phyloP scores from a whole-genome alignment of 2,888 invertebrate species.

The Volucella inflata region DNA sequence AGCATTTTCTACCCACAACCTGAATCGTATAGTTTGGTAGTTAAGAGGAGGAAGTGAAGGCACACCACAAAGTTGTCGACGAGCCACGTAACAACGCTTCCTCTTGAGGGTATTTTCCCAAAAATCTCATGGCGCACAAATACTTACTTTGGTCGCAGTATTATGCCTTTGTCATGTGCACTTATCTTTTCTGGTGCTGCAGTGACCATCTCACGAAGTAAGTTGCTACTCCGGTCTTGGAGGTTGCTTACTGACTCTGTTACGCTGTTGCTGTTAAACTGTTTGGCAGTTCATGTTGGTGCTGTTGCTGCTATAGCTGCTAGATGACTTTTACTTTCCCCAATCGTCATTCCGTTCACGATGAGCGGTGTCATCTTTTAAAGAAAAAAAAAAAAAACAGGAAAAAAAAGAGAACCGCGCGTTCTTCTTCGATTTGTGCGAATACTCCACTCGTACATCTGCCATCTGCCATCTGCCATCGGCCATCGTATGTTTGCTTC shows the following conservation, averaged over 20 bases:
- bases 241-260: constrained; percentile 35
- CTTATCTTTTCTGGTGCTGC: constrained; percentile 60
- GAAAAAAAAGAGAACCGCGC: constrained; percentile 40
- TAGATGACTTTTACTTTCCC: constrained; percentile 76
- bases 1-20: constrained; percentile 24
- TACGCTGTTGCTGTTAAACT: constrained; percentile 31
- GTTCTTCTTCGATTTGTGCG: constrained; percentile 68
- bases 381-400: constrained; percentile 31
- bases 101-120: constrained; percentile 74
- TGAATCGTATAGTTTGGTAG: too few relatives aligned
- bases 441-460: constrained; percentile 24
- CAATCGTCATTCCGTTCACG: constrained; percentile 75
- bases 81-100: constrained; percentile 67
- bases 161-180: constrained; percentile 64
- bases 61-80: constrained; percentile 5
- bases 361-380: constrained; percentile 71
- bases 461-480: constrained; percentile 48
- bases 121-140: constrained; percentile 61
- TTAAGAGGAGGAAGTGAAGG: constrained; percentile 65
- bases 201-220: constrained; percentile 73
- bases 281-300: constrained; percentile 18
- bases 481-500: constrained; percentile 50
- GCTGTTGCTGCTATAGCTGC: constrained; percentile 47
- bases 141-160: constrained; percentile 22
- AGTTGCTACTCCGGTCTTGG: constrained; percentile 65